A percentile compares a stretch with the other conserved stretches of the same genome.
These are phyloP conservation scores for Dysmachus trigonus DNA, from an alignment of 2,888 invertebrate genomes.

Conservation along the genomic window DNA sequence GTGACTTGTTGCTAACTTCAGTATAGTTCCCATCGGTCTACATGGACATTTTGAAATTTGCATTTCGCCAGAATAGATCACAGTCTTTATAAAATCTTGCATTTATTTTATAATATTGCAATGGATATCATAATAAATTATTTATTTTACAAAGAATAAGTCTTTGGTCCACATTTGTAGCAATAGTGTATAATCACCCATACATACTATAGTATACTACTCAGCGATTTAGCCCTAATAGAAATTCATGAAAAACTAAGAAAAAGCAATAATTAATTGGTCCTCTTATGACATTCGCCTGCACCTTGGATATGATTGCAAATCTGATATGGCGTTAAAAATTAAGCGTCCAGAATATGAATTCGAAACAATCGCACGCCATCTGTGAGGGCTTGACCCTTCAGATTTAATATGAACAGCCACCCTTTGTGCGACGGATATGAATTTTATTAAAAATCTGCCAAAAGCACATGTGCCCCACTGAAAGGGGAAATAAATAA, in stretches of 20 bases:
- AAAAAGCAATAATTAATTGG: background rate
- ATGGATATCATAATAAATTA: no score
- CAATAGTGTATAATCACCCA: no score
- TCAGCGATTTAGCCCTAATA: no score
- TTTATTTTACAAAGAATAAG: no score
- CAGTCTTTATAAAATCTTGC: no score
- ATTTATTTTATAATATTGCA: no score
- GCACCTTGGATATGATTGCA: background rate
- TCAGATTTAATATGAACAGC: background rate
- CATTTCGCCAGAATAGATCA: no score
- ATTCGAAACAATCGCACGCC: background rate
- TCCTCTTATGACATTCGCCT: background rate
- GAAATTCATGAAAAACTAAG: background rate
- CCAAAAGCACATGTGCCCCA: constrained; percentile 5
- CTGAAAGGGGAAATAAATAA: background rate
- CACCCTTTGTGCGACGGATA: constrained; percentile 2
- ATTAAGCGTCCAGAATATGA: background rate
- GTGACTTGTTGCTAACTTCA: no score
- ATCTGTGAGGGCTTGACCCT: background rate
- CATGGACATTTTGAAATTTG: no score
- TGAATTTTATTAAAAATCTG: constrained; percentile 40
- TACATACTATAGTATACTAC: no score
- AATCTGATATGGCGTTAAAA: background rate
- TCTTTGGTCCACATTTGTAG: no score
- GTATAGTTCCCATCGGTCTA: no score